Evolutionary conservation across 1,140 invertebrate species (phyloP).

Genomic region (Drosophila persimilis): DNA sequence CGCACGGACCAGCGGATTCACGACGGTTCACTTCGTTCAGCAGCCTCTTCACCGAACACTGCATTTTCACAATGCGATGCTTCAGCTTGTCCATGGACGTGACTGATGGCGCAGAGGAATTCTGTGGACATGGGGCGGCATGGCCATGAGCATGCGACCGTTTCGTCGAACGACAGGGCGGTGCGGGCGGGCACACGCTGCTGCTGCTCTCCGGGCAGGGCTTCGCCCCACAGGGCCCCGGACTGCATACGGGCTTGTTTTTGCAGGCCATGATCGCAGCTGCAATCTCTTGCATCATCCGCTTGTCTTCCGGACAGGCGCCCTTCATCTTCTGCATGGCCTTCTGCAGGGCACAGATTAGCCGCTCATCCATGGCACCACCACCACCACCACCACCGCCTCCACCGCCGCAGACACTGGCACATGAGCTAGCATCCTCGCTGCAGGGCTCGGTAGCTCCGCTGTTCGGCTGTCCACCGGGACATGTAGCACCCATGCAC

Average conservation of each 20-base stretch:
- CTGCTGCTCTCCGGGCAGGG: conserved; percentile 40
- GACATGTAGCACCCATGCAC: conserved; percentile 32
- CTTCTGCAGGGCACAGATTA: conserved; percentile 60
- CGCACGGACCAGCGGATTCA: conserved; percentile 32
- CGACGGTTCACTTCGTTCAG: conserved; percentile 64
- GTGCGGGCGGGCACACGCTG: conserved; percentile 7
- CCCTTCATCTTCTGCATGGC: conserved; percentile 76
- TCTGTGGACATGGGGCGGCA: conserved; percentile 9
- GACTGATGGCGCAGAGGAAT: conserved; percentile 1
- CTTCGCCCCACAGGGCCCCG: conserved; percentile 20
- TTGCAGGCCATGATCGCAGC: conserved; percentile 56
- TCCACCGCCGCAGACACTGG: conserved; percentile 5
- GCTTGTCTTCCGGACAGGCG: conserved; percentile 73
- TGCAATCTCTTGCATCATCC: conserved; percentile 73
- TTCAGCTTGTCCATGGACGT: conserved; percentile 68
- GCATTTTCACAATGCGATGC: conserved; percentile 66
- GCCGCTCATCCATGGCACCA: conserved; percentile 45
- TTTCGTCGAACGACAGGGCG: conserved; percentile 12
- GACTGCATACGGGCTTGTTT: conserved; percentile 47
- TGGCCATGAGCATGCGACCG: not conserved
- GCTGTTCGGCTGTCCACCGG: not conserved
- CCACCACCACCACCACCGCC: conserved; percentile 7
- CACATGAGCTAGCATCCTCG: conserved; percentile 39
- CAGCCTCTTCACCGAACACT: conserved; percentile 64
- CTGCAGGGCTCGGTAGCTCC: conserved; percentile 37